Conservation (phyloP, 2,888 invertebrate genomes). For the Fabriciana adippe region DNA sequence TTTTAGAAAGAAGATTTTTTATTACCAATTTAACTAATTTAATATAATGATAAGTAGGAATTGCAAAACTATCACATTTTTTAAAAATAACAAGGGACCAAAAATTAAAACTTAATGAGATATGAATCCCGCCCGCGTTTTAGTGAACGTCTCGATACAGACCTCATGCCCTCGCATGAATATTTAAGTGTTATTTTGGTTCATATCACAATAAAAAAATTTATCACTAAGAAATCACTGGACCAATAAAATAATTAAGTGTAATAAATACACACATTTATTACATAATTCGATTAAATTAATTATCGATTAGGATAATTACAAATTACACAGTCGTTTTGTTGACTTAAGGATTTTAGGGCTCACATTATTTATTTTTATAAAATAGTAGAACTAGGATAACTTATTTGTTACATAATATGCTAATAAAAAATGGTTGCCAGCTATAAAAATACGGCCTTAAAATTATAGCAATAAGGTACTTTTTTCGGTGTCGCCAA, state of each 20-base stretch:
- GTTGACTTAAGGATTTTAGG: not conserved
- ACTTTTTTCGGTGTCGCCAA: constrained; percentile 44
- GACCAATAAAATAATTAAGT: constrained; percentile 1
- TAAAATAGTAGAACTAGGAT: not conserved
- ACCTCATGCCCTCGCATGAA: not conserved
- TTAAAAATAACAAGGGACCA: not conserved
- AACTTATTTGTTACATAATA: constrained; percentile 1
- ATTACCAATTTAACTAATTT: no score
- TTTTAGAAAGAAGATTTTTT: no score
- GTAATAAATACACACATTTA: not conserved
- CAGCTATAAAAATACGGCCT: constrained; percentile 24
- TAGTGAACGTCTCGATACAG: not conserved
- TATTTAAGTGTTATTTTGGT: constrained; percentile 1
- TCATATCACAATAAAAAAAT: not conserved
- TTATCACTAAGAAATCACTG: constrained; percentile 15
- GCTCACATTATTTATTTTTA: not conserved
- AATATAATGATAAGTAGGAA: no score
- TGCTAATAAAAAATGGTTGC: not conserved
- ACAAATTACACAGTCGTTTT: constrained; percentile 1
- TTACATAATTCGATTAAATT: not conserved
- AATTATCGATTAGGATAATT: not conserved
- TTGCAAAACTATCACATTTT: not conserved
- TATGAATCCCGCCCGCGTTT: not conserved
- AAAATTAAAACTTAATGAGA: not conserved
- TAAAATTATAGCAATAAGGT: constrained; percentile 42